Evolutionary conservation across 2,113 vertebrate genomes (phyloP), one percentile per base, ranked within the genome.

Genomic region (Xiphophorus couchianus): DNA sequence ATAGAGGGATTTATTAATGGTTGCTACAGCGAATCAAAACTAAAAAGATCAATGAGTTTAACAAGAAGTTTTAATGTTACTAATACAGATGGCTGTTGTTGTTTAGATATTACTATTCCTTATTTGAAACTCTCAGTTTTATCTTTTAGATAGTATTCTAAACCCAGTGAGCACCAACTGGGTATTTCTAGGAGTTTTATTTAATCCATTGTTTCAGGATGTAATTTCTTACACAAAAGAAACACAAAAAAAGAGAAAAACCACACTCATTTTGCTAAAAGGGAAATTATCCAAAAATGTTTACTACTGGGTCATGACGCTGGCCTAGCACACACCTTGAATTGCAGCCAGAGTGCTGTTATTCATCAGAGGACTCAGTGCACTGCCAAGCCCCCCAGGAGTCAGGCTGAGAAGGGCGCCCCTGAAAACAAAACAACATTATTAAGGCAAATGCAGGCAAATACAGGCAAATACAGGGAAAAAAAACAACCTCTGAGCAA

Each of bases 331-430:
- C 77, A 12, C 77, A 98, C 97, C 98, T 98, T 99, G 97, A 93
- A 99, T 98, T 75, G 97, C 98, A 88, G 97, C 98, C 94, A 99
- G 95, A 73, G 97, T 98, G 91, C 96, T 99, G 95, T 97, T 99
- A 93, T 96, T 99, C 97, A 99, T 96, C 89, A 99, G 94, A 88
- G 97, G 97, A 93, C 96, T 96, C 89, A 99, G 94, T 22, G 96
- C 96, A 78, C 96, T 92, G 78, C 98, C 94, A 79, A 99, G 94
- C 62, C 95, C 96, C 81, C 97, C 96, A 74, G 97, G 96, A 86
- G 95, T 94, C 92, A 99, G 95, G 87, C 97, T 99, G 84, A 99
- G 95, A 93, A 99, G 95, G 93, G 98, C 96, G 83, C 98, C 96
- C 92, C 97, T 99, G 93, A 13, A 86, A 28, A 84, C 66, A 80